A percentile compares a stretch with the other conserved stretches of the same genome.
Evolutionary conservation across 2,888 invertebrate species (phyloP).

Genomic region (Venustoraphidia nigricollis): DNA sequence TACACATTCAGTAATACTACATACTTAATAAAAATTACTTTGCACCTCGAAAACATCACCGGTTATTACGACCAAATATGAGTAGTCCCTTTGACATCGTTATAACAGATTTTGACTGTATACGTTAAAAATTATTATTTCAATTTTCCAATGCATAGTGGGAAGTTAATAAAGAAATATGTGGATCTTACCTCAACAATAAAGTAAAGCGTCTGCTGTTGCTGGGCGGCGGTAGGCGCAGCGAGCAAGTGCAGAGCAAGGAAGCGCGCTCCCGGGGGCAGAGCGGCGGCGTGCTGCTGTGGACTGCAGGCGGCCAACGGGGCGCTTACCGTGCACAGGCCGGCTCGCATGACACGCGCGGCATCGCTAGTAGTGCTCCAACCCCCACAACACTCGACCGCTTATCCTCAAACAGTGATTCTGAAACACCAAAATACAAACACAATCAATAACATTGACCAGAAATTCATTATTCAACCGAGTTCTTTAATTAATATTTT

Average conservation of each 20-base stretch:
- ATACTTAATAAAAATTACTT: too few species aligned
- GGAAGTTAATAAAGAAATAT: not conserved
- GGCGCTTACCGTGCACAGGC: conserved; percentile 70
- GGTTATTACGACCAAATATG: too few species aligned
- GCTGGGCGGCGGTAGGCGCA: conserved; percentile 30
- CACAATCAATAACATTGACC: not conserved
- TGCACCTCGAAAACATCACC: too few species aligned
- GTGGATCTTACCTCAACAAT: conserved; percentile 23
- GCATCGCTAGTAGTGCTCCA: conserved; percentile 27
- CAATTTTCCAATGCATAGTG: too few species aligned
- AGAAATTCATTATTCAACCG: too few species aligned
- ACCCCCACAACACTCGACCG: conserved; percentile 18
- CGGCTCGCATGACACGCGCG: conserved; percentile 36
- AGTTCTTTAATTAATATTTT: too few species aligned
- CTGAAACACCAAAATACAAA: conserved; percentile 5
- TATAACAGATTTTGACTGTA: too few species aligned
- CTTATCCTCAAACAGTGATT: conserved; percentile 3
- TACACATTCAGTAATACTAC: too few species aligned
- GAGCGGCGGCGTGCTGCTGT: conserved; percentile 28
- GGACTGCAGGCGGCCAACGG: conserved; percentile 64
- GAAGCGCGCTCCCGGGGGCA: conserved; percentile 47
- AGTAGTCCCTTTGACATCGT: too few species aligned
- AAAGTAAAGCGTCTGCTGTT: conserved; percentile 39
- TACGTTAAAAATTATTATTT: too few species aligned
- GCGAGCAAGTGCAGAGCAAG: conserved; percentile 48